Evolutionary conservation across 92 coral and sea anemone genomes (phyloP), one percentile per base, ranked within the genome.

Genomic region (Epizoanthus scotinus): DNA sequence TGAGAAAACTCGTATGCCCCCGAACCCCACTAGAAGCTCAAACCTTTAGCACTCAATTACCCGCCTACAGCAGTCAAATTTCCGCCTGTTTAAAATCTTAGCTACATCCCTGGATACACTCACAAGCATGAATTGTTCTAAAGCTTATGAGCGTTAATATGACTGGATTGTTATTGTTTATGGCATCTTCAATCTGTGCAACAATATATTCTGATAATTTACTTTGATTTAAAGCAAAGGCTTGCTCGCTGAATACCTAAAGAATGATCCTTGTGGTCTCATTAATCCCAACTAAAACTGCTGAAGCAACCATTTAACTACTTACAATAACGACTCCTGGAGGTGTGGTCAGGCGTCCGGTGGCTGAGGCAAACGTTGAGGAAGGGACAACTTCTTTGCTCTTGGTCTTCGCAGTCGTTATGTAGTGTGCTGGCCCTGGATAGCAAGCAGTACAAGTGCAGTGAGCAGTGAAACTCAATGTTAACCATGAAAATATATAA

Each of bases 401-500:
- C 72, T 90, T 90, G 22, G 84, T 42, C 29, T 91, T 92, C 26
- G 86, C 90, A 47, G 88, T 78, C 14, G 93, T 90, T 65, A 90
- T 68, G 91, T 96, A 96, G 81, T 96, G 99, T 20, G 99, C 99
- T 22, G 99, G 99, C 21, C 99, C 95, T 88, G 70, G 22, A 52
- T 17, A 64, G 21, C 28, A 28, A 28, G 52, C 34, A 54, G 0
- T 13, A 26, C 27, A 53, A 69, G 61, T 81, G 3, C 1, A 71
- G 58, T 29, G 24, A 29, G 38, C 15, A 85, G 44, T 55, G 29
- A 54, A 19, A 13, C 26, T 52, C 79, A 14, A 24, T 42, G 21
- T 9, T 47, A 24, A 13, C 36, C n/a, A 42, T 6, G 53, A 6
- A n/a, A n/a, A n/a, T n/a, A n/a, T n/a, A n/a, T n/a, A 26, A 26